phyloP scores from a whole-genome alignment of 2,888 invertebrate genomes.

The Mayetiola destructor region DNA sequence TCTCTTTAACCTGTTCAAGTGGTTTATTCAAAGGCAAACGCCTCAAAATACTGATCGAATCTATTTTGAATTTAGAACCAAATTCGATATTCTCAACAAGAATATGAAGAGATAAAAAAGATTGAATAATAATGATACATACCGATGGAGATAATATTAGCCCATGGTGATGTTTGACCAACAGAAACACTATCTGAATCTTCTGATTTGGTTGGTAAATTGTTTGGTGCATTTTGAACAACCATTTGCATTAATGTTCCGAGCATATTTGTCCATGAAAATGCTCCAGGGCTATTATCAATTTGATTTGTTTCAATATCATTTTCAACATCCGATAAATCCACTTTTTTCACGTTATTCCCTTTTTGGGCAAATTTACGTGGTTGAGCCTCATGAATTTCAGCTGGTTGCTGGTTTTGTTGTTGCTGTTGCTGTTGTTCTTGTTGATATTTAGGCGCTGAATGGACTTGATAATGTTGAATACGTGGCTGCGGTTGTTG shows the following conservation, averaged over 20 bases:
- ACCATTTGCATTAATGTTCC: constrained; percentile 79
- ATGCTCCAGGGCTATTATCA: constrained; percentile 50
- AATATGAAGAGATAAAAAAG: neutral
- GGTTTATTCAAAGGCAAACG: constrained; percentile 10
- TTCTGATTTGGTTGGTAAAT: constrained; percentile 57
- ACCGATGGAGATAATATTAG: constrained; percentile 68
- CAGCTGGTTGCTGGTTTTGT: constrained; percentile 19
- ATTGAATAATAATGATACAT: constrained; percentile 1
- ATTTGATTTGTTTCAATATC: constrained; percentile 70
- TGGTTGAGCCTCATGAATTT: neutral
- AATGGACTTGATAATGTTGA: neutral
- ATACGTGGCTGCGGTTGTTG: constrained; percentile 20
- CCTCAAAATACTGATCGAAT: constrained; percentile 1
- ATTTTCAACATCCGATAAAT: constrained; percentile 65
- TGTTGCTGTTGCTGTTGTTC: constrained; percentile 21
- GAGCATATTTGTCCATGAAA: constrained; percentile 81
- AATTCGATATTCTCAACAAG: neutral
- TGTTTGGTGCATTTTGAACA: constrained; percentile 33
- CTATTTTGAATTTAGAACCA: neutral
- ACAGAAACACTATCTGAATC: constrained; percentile 53
- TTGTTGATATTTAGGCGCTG: constrained; percentile 27
- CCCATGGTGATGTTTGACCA: constrained; percentile 67
- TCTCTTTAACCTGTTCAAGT: too few species aligned
- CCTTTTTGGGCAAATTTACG: constrained; percentile 63
- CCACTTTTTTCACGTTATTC: constrained; percentile 77